Percentiles rank a stretch among this genome's conserved stretches.
phyloP scores from a whole-genome alignment of 2,797 vertebrate genomes.

The Tarsius wallacei region DNA sequence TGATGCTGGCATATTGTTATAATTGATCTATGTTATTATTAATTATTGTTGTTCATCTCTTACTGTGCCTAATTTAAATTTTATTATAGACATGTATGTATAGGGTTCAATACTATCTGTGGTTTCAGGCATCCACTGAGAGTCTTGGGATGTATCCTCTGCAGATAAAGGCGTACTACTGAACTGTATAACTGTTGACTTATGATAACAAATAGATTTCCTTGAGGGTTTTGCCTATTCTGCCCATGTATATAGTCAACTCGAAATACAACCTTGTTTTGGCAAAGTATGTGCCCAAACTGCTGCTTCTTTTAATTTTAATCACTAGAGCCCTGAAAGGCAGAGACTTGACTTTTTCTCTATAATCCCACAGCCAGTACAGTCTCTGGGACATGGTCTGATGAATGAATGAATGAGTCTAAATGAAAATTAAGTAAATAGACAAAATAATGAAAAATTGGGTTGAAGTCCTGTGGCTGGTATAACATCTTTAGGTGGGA shows the following conservation, averaged over 20 bases:
- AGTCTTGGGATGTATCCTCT: background rate
- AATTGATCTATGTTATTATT: background rate
- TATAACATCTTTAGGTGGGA: background rate
- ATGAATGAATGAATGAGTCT: background rate
- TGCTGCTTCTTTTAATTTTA: background rate
- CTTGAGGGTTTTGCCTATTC: conserved; percentile 19
- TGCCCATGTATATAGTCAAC: background rate
- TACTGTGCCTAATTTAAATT: background rate
- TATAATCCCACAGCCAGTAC: background rate
- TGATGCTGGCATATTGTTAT: background rate
- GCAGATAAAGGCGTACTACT: background rate
- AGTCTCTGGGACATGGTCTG: background rate
- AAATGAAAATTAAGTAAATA: conserved; percentile 27
- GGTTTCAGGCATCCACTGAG: background rate
- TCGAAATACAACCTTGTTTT: conserved; percentile 2
- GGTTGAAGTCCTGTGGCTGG: conserved; percentile 1
- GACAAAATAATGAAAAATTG: conserved; percentile 55
- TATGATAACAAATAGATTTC: conserved; percentile 46
- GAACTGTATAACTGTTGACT: background rate
- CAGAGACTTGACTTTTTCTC: background rate
- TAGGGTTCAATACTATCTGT: background rate
- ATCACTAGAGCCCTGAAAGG: conserved; percentile 16
- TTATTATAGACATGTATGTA: background rate
- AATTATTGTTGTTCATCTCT: background rate
- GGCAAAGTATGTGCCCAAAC: background rate